phyloP scores from a whole-genome alignment of 1,140 invertebrate genomes.

The Brachionus koreanus region DNA sequence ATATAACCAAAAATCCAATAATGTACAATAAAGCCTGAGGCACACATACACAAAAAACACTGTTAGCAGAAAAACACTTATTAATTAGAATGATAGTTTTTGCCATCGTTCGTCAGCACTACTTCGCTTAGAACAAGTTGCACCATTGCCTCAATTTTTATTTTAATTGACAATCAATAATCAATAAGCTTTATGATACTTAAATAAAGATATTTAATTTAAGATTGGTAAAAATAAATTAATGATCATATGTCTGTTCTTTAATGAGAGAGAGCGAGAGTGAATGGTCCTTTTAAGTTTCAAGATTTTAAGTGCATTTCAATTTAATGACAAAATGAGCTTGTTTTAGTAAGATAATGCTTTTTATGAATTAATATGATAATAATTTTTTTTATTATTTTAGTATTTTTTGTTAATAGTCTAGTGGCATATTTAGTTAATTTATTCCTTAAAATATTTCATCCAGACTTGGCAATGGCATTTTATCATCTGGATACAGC shows the following conservation, averaged over 20 bases:
- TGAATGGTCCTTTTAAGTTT: background rate
- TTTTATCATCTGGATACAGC: no score
- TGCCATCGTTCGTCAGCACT: background rate
- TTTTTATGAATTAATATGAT: no score
- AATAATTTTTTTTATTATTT: no score
- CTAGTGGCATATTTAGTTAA: no score
- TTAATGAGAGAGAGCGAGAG: background rate
- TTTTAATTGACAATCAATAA: constrained; percentile 10
- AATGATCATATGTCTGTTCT: background rate
- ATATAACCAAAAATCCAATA: constrained; percentile 10
- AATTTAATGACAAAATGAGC: background rate
- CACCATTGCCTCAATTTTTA: background rate
- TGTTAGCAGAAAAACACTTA: background rate
- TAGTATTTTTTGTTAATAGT: no score
- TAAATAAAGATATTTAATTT: background rate
- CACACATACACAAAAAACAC: background rate
- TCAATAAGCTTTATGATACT: constrained; percentile 8
- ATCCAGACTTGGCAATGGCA: no score
- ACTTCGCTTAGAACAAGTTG: background rate
- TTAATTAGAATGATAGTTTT: background rate
- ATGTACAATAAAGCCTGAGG: background rate
- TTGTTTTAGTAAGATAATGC: background rate
- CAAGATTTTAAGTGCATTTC: background rate
- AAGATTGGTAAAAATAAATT: background rate
- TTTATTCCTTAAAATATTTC: no score